Evolutionary conservation across 2,888 invertebrate genomes (phyloP).

Genomic region (Ichneumon xanthorius): DNA sequence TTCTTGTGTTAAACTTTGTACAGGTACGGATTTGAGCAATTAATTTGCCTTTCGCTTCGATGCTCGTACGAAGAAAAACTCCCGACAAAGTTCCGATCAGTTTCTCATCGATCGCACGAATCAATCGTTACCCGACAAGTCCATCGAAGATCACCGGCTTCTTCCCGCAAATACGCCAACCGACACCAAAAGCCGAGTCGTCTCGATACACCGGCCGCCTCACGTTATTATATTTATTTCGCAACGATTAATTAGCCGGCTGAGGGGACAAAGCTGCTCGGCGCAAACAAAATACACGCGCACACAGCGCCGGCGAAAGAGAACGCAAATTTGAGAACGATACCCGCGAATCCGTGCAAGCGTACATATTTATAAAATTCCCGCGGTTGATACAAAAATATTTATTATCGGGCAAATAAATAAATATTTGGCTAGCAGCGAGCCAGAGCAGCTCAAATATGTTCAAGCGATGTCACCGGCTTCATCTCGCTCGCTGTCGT

Average conservation of each 20-base stretch:
- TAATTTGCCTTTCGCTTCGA: constrained; percentile 10
- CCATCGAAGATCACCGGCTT: constrained; percentile 19
- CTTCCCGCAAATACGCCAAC: background rate
- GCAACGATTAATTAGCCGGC: constrained; percentile 60
- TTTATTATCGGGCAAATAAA: constrained; percentile 82
- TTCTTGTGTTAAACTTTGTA: too few relatives aligned
- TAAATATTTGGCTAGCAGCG: constrained; percentile 83
- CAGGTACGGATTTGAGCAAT: too few relatives aligned
- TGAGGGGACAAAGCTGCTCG: background rate
- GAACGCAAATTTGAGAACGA: constrained; percentile 43
- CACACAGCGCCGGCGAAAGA: constrained; percentile 29
- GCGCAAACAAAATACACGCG: constrained; percentile 11
- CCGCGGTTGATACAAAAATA: constrained; percentile 71
- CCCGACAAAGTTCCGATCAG: constrained; percentile 70
- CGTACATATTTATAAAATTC: constrained; percentile 49
- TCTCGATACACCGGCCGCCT: background rate
- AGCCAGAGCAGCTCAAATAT: constrained; percentile 81
- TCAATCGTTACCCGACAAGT: background rate
- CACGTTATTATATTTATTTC: constrained; percentile 49
- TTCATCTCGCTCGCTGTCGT: constrained; percentile 64
- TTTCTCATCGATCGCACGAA: constrained; percentile 54
- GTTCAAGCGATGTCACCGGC: constrained; percentile 80
- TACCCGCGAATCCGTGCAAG: background rate
- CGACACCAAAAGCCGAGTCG: background rate
- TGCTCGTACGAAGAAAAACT: constrained; percentile 30